Conservation (phyloP, 2,113 vertebrate genomes). For the Hydrolagus affinis region DNA sequence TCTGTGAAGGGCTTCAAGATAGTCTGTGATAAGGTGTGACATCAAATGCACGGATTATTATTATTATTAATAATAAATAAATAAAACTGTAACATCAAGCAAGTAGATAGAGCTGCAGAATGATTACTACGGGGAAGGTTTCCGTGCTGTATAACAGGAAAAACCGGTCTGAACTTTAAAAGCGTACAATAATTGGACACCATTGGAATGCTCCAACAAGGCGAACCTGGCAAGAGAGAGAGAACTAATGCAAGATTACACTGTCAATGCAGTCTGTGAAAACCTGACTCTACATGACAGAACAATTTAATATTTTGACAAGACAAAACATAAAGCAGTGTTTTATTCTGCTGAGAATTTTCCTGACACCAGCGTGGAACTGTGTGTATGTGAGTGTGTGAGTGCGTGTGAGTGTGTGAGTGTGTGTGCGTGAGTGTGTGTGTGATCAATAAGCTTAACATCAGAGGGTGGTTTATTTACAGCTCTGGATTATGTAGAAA, state of each 20-base stretch:
- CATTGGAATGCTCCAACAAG: conserved; percentile 53
- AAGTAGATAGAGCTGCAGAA: background rate
- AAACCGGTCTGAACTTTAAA: conserved; percentile 23
- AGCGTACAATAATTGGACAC: conserved; percentile 30
- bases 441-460: conserved; percentile 96
- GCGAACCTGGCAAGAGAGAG: conserved; percentile 68
- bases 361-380: conserved; percentile 83
- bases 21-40: too few species aligned
- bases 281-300: conserved; percentile 78
- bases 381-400: too few species aligned
- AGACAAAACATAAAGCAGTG: conserved; percentile 93
- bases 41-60: too few species aligned
- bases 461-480: conserved; percentile 91
- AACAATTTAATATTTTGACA: conserved; percentile 97
- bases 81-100: background rate
- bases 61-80: too few species aligned
- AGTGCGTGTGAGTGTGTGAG: too few species aligned
- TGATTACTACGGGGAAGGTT: background rate
- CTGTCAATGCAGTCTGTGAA: conserved; percentile 66
- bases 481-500: conserved; percentile 86
- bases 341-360: conserved; percentile 93
- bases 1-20: too few species aligned
- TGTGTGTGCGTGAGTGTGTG: too few species aligned
- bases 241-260: conserved; percentile 67
- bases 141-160: background rate